Base-by-base conservation (phyloP, 2,113 vertebrate genomes). In the Caretta caretta region DNA sequence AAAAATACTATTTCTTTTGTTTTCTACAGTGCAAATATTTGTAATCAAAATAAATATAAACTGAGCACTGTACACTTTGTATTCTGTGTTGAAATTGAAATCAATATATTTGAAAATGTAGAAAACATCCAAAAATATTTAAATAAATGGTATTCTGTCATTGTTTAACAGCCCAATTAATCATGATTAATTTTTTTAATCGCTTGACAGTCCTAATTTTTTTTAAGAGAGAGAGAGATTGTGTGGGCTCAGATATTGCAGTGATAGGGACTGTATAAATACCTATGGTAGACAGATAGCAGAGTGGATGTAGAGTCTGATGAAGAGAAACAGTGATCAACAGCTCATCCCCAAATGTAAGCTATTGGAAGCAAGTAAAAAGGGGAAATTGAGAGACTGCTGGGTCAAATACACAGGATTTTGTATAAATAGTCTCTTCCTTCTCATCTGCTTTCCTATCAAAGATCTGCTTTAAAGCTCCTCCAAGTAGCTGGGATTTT, bases 231-330 rank as follows among this genome's bases (percentile, higher is more conserved):
- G 12, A 62, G 29, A 14, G 27, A 78, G 24, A 48, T 48, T 48
- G 12, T 79, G 76, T 49, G 46, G 46, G 25, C 4, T 49, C 46
- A 49, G 24, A 54, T n/a, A 31, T 29, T 27, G 10, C 2, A 54
- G 72, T 42, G 50, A 8, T 8, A 16, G 38, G 53, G 17, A 11
- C 65, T 54, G 0, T 4, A 16, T 0, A 35, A 42, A 35, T 1
- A 50, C 24, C 57, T 11, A n/a, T 2, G 25, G 42, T 1, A 78
- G 5, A 6, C 1, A 27, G 69, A 75, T 1, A 27, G 25, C 9
- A 50, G 54, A 27, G 1, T 48, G 27, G 35, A 80, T 49, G 65
- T 50, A 57, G 14, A 57, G 42, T 13, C 50, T 42, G 65, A 69
- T 9, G 78, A 75, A 19, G 22, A 42, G 72, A 69, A n/a, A 69